These are phyloP conservation scores for Hypomesus transpacificus DNA, from an alignment of 2,113 vertebrate species.

Conservation along the genomic window DNA sequence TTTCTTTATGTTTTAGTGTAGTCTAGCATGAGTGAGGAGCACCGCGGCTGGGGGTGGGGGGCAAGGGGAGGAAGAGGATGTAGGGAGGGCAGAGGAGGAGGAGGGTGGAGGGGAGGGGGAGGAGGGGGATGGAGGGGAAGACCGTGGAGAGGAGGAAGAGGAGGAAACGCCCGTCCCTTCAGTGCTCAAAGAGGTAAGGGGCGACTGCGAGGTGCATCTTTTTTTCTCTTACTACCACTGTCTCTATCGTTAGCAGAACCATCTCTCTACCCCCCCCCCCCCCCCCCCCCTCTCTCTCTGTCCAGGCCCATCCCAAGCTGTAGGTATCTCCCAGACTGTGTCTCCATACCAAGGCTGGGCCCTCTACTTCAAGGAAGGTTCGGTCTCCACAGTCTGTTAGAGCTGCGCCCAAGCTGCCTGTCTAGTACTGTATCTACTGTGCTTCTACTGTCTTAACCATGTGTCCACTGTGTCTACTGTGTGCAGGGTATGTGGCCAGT, in stretches of 20 bases:
- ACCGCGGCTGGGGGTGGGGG: conserved; percentile 55
- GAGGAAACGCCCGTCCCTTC: conserved; percentile 11
- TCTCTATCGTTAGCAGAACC: not conserved
- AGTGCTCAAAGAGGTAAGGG: conserved; percentile 34
- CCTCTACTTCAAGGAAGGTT: conserved; percentile 95
- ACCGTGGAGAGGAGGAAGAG: conserved; percentile 13
- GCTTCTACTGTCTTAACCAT: not conserved
- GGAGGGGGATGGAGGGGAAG: conserved; percentile 17
- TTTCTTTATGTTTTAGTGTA: not conserved
- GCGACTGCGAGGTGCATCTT: not conserved
- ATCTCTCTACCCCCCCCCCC: not conserved
- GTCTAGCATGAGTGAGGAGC: conserved; percentile 58
- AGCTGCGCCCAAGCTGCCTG: not conserved
- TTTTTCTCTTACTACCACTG: no score
- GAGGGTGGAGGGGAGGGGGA: conserved; percentile 29
- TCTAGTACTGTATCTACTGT: not conserved
- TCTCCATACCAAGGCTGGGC: conserved; percentile 92
- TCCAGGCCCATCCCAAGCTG: conserved; percentile 51
- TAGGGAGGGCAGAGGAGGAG: conserved; percentile 51
- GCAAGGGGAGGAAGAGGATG: conserved; percentile 52
- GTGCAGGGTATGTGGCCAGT: conserved; percentile 81
- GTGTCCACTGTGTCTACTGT: conserved; percentile 6
- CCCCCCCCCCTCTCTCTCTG: not conserved
- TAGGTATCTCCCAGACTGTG: conserved; percentile 73
- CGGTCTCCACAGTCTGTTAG: not conserved